Conservation (phyloP, 35 echinoderm and acorn worm genomes). For the Anneissia japonica region DNA sequence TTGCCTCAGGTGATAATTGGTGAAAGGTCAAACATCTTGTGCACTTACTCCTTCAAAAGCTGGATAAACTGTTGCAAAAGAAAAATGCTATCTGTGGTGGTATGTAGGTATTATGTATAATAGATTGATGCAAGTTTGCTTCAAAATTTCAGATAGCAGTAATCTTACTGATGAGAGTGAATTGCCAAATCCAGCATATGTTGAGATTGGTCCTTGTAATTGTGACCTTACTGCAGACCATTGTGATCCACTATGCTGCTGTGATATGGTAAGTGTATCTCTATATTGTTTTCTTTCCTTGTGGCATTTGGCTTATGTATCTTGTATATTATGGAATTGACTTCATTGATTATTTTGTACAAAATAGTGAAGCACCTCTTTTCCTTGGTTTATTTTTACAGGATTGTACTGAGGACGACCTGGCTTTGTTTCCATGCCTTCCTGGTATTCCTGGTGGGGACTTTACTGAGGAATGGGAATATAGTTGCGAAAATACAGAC, state of each 20-base stretch:
- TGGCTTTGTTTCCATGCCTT: constrained; percentile 50
- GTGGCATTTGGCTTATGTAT: too few relatives aligned
- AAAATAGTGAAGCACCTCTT: neutral
- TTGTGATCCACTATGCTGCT: constrained; percentile 81
- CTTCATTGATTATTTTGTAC: neutral
- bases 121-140: too few relatives aligned
- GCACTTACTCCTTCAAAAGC: too few relatives aligned
- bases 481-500: constrained; percentile 42
- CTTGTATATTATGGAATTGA: too few relatives aligned
- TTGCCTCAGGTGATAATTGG: too few relatives aligned
- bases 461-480: constrained; percentile 28
- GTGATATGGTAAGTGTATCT: constrained; percentile 69
- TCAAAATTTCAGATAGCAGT: neutral
- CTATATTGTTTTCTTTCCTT: too few relatives aligned
- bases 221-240: constrained; percentile 46
- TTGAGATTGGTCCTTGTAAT: constrained; percentile 32
- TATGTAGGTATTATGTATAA: too few relatives aligned
- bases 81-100: too few relatives aligned
- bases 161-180: constrained; percentile 20
- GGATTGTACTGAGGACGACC: constrained; percentile 72
- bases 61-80: too few relatives aligned
- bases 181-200: constrained; percentile 40
- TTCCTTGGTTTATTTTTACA: neutral
- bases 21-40: too few relatives aligned
- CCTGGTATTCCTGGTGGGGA: constrained; percentile 51